phyloP scores from a whole-genome alignment of 2,113 vertebrate genomes.

The Equus przewalskii region DNA sequence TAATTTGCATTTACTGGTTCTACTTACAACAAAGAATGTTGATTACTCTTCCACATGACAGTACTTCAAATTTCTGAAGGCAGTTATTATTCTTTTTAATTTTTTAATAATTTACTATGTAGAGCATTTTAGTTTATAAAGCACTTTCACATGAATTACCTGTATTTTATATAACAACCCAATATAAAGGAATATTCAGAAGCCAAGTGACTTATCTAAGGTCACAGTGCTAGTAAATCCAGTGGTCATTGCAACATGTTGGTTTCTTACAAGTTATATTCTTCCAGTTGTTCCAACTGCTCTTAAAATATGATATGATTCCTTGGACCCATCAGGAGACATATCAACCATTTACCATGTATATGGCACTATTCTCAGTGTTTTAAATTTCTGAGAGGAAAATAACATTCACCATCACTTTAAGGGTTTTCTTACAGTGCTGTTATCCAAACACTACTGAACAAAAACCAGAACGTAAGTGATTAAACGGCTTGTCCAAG shows the following conservation, averaged over 20 bases:
- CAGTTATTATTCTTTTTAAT: not conserved
- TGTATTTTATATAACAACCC: not conserved
- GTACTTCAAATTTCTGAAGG: conserved; percentile 11
- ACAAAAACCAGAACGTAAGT: conserved; percentile 32
- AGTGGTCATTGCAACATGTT: not conserved
- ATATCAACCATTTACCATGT: not conserved
- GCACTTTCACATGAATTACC: conserved; percentile 29
- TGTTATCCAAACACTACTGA: conserved; percentile 38
- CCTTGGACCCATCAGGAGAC: not conserved
- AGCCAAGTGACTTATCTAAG: not conserved
- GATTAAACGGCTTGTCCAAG: conserved; percentile 12
- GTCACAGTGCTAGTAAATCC: not conserved
- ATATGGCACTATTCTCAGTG: not conserved
- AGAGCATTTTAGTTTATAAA: conserved; percentile 36
- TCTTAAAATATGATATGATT: conserved; percentile 57
- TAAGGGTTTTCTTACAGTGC: not conserved
- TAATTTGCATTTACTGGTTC: conserved; percentile 26
- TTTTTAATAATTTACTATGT: conserved; percentile 40
- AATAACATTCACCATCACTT: not conserved
- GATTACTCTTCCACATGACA: conserved; percentile 15
- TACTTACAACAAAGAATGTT: conserved; percentile 34
- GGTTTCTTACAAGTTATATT: conserved; percentile 22
- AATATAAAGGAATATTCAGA: conserved; percentile 31
- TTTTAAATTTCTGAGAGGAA: conserved; percentile 51
- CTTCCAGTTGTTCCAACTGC: not conserved